Percentiles rank a stretch among this genome's conserved stretches.
Evolutionary conservation across 2,113 vertebrate genomes (phyloP).

Genomic region (Otolemur garnettii): DNA sequence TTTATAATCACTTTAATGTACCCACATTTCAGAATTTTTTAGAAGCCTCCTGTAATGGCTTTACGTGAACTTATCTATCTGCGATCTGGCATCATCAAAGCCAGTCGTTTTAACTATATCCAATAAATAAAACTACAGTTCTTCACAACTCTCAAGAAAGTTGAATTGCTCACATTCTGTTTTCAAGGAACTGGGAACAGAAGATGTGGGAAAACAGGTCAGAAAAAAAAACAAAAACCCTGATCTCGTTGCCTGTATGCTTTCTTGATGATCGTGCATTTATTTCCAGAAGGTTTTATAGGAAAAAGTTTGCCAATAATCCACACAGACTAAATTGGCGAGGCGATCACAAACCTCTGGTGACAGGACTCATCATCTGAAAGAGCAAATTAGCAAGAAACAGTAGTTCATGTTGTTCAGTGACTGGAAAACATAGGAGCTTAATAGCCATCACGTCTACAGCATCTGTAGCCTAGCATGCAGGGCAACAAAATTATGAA

Average conservation of each 20-base stretch:
- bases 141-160: constrained; percentile 6
- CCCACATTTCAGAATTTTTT: background rate
- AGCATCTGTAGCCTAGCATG: constrained; percentile 18
- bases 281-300: no score
- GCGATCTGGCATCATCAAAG: background rate
- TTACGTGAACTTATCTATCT: background rate
- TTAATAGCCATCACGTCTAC: constrained; percentile 44
- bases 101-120: background rate
- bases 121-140: constrained; percentile 13
- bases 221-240: background rate
- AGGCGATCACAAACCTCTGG: constrained; percentile 60
- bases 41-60: background rate
- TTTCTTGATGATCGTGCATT: no score
- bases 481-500: background rate
- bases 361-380: constrained; percentile 60
- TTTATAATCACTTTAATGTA: background rate
- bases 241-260: background rate
- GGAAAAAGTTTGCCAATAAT: no score
- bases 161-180: constrained; percentile 43
- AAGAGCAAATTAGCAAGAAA: constrained; percentile 59
- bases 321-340: background rate
- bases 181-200: constrained; percentile 42
- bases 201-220: constrained; percentile 42
- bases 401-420: constrained; percentile 25
- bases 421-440: background rate